These are phyloP conservation scores for Pharmacophagus antenor DNA, from an alignment of 2,888 invertebrate species.

Conservation along the genomic window DNA sequence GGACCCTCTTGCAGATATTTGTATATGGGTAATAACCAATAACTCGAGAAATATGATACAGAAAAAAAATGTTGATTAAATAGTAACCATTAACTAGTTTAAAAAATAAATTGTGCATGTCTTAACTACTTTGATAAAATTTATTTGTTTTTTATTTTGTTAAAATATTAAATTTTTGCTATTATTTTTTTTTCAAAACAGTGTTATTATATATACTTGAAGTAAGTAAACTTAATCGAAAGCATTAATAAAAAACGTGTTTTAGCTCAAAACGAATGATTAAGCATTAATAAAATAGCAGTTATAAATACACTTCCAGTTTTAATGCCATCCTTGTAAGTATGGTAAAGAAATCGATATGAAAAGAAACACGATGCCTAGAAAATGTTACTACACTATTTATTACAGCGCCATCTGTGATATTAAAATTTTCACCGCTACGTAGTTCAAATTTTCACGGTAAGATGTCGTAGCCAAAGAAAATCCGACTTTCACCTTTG, in stretches of 20 bases:
- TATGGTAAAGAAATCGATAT: not conserved
- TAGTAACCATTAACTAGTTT: not conserved
- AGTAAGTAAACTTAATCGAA: no score
- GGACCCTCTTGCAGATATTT: no score
- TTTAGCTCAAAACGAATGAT: not conserved
- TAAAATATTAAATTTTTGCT: no score
- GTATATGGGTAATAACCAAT: no score
- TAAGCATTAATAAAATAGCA: not conserved
- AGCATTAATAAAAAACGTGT: not conserved
- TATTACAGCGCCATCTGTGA: conserved; percentile 59
- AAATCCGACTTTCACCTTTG: not conserved
- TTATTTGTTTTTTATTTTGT: not conserved
- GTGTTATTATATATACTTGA: no score
- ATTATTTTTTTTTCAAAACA: no score
- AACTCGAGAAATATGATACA: no score
- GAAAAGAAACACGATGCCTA: not conserved
- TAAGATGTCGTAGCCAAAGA: conserved; percentile 39
- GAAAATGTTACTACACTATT: conserved; percentile 5
- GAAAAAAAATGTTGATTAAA: no score
- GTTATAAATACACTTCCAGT: not conserved
- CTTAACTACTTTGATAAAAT: not conserved
- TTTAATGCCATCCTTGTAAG: not conserved
- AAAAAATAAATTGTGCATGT: not conserved
- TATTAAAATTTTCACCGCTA: not conserved
- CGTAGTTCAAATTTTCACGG: conserved; percentile 38